Conservation (phyloP, 2,888 invertebrate genomes). For the Merodon equestris region DNA sequence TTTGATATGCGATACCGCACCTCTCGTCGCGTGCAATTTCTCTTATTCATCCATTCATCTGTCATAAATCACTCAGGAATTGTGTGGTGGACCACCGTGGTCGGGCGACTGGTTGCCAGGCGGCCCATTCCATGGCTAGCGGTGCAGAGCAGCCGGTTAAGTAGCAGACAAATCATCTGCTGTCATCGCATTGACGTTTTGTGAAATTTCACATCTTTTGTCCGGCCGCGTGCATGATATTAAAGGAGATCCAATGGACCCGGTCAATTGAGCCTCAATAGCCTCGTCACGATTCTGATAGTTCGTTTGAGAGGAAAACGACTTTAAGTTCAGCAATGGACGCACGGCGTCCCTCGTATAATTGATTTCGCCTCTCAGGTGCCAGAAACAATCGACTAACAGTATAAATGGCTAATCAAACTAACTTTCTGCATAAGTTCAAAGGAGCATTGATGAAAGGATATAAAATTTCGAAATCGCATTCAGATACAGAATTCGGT, state of each 20-base stretch:
- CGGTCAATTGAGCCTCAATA: conserved; percentile 45
- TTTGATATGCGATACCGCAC: conserved; percentile 52
- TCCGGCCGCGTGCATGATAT: conserved; percentile 3
- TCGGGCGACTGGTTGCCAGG: conserved; percentile 39
- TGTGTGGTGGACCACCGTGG: conserved; percentile 58
- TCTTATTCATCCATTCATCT: conserved; percentile 61
- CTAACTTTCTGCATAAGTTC: conserved; percentile 40
- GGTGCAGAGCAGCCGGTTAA: conserved; percentile 56
- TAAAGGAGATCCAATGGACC: conserved; percentile 35
- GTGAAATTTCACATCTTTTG: conserved; percentile 60
- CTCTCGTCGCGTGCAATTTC: conserved; percentile 46
- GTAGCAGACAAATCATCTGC: conserved; percentile 66
- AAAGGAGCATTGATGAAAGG: conserved; percentile 31
- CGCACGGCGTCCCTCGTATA: too few relatives aligned
- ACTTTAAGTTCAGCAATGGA: too few relatives aligned
- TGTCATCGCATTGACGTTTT: conserved; percentile 66
- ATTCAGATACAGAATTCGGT: conserved; percentile 27
- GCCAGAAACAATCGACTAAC: conserved; percentile 56
- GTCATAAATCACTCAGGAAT: conserved; percentile 67
- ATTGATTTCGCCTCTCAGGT: conserved; percentile 55
- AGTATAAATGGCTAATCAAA: conserved; percentile 35
- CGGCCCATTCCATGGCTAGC: conserved; percentile 26
- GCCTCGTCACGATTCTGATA: conserved; percentile 48
- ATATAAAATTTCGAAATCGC: conserved; percentile 43
- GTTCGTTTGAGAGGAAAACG: background rate